phyloP scores from a whole-genome alignment of 1,140 invertebrate genomes.

The Drosophila teissieri region DNA sequence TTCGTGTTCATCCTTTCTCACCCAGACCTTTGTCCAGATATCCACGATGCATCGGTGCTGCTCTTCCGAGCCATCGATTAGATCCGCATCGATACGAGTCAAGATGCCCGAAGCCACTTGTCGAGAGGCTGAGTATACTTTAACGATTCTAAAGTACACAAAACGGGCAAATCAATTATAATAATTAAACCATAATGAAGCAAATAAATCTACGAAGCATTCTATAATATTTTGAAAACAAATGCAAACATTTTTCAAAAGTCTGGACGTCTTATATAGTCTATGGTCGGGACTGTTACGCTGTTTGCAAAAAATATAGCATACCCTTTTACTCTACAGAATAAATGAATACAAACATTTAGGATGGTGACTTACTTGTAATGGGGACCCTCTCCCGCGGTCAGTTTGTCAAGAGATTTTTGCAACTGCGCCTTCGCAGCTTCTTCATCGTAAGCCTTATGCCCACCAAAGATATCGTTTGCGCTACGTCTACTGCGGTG shows the following conservation, averaged over 20 bases:
- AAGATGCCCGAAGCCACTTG: conserved; percentile 68
- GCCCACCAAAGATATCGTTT: conserved; percentile 50
- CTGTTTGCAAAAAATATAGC: no score
- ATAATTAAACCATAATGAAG: no score
- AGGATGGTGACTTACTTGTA: conserved; percentile 55
- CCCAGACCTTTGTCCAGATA: conserved; percentile 73
- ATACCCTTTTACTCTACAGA: no score
- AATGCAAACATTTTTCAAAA: no score
- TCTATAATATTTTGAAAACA: no score
- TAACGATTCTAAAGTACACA: conserved; percentile 50
- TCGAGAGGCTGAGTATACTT: conserved; percentile 69
- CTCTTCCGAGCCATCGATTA: conserved; percentile 43
- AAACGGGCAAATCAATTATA: neutral
- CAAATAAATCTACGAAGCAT: no score
- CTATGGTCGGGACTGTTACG: no score
- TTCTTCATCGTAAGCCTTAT: conserved; percentile 52
- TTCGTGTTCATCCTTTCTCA: conserved; percentile 47
- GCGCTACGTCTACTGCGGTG: conserved; percentile 46
- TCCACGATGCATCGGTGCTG: conserved; percentile 68
- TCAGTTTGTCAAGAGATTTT: conserved; percentile 64
- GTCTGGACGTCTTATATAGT: no score
- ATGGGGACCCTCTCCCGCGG: conserved; percentile 72
- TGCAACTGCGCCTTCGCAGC: conserved; percentile 64
- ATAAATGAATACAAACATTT: no score
- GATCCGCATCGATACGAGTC: conserved; percentile 77